phyloP scores from a whole-genome alignment of 2,888 invertebrate species.

The Plebejus argus region DNA sequence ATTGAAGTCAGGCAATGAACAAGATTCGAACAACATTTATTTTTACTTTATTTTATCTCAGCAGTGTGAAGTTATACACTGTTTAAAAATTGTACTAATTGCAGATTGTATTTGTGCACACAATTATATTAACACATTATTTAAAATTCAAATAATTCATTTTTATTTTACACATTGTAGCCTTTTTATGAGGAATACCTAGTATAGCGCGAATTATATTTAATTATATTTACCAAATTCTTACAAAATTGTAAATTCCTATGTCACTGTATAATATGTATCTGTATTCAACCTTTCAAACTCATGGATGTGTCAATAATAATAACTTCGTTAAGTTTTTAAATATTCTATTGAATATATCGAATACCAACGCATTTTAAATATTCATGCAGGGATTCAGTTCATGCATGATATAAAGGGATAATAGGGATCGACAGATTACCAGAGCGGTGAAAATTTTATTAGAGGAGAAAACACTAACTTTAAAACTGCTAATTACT shows the following conservation, averaged over 20 bases:
- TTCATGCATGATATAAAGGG: not conserved
- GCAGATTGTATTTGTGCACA: too few relatives aligned
- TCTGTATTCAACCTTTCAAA: not conserved
- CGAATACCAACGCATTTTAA: not conserved
- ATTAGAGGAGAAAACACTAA: not conserved
- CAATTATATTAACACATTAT: too few relatives aligned
- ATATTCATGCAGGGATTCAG: slow-evolving; percentile 21
- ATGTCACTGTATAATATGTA: too few relatives aligned
- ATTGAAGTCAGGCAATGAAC: not conserved
- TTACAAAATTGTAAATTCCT: not conserved
- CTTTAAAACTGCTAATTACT: not conserved
- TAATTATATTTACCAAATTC: not conserved
- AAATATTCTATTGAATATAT: not conserved
- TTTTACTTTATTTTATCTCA: not conserved
- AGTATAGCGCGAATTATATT: too few relatives aligned
- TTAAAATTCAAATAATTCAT: too few relatives aligned
- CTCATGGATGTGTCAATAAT: not conserved
- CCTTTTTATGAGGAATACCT: too few relatives aligned
- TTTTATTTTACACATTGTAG: too few relatives aligned
- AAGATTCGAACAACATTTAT: not conserved
- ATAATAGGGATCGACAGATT: slow-evolving; percentile 15
- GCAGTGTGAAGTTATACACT: too few relatives aligned
- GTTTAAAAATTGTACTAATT: too few relatives aligned
- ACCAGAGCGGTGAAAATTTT: not conserved
- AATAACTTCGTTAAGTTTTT: not conserved